Base-by-base conservation (phyloP, 2,888 invertebrate genomes). In the Brachynemurus nebulosus region DNA sequence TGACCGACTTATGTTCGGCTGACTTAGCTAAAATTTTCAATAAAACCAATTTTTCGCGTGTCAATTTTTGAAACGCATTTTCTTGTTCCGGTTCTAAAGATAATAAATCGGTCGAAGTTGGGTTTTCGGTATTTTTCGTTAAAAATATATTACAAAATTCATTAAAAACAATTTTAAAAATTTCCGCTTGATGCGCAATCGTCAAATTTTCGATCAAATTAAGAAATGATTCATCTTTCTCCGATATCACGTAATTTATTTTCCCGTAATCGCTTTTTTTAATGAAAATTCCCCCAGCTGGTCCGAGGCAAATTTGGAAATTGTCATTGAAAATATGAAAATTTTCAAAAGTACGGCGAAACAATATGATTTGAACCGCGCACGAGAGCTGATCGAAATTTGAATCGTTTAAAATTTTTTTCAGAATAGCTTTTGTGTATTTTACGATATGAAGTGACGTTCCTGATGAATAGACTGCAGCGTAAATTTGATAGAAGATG, bases 21-120 rank as follows among this genome's bases (percentile, higher is more conserved):
- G 76, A 61, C 52, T 68, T 67, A 45, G 70, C 67, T 17, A 76
- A 60, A 34, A 73, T 50, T 45, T 70, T 69, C 27, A 73, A 66
- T 46, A 71, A 64, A 3, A 61, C 55, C 19, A 68, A 57, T 58
- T 71, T 70, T 40, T 66, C 46, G 50, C 44, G 55, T 54, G 43
- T 53, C 56, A 40, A 58, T n/a, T 12, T 59, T 51, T 9, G 62
- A 20, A 19, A n/a, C 33, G 16, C 37, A 17, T 9, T 12, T 17
- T 37, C 18, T 19, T 37, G 12, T 17, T 37, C 37, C 3, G 12
- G 17, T 2, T 18, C 4, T 12, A 37, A 18, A 48, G 62, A 61
- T 48, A 57, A 52, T 17, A 19, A 18, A 19, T 37, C 20, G 12
- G 20, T 3, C 5, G 20, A 16, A 6, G 16, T 6, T 33, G 9